phyloP scores from a whole-genome alignment of 35 echinoderm and acorn worm genomes.

The Ophiothrix spiculata region DNA sequence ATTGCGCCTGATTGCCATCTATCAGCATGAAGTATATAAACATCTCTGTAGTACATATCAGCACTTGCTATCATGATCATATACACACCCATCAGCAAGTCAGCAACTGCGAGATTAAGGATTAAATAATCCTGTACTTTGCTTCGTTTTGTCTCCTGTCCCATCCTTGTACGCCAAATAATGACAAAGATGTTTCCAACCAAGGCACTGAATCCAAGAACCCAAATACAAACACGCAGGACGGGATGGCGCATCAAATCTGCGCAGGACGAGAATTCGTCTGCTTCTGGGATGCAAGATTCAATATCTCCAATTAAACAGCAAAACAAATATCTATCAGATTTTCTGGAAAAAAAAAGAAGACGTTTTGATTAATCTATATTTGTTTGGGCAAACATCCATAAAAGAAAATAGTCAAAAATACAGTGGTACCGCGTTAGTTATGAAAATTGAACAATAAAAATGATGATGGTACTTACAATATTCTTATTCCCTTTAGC shows the following conservation, averaged over 20 bases:
- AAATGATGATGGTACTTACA: slow-evolving; percentile 36
- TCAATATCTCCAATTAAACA: slow-evolving; percentile 60
- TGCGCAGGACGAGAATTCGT: slow-evolving; percentile 81
- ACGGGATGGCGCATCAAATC: slow-evolving; percentile 62
- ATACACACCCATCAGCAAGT: slow-evolving; percentile 90
- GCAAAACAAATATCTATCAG: slow-evolving; percentile 76
- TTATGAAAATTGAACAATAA: neutral
- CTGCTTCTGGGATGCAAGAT: slow-evolving; percentile 42
- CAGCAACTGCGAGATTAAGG: slow-evolving; percentile 74
- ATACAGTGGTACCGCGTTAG: neutral
- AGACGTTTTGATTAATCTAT: neutral
- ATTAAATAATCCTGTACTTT: slow-evolving; percentile 76
- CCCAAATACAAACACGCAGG: slow-evolving; percentile 69
- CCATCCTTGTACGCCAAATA: slow-evolving; percentile 33
- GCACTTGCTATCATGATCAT: slow-evolving; percentile 79
- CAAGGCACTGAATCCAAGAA: slow-evolving; percentile 74
- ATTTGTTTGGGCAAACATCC: neutral
- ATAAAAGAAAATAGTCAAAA: neutral
- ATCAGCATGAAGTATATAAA: slow-evolving; percentile 60
- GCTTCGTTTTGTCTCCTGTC: slow-evolving; percentile 12
- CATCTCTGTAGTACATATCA: slow-evolving; percentile 55
- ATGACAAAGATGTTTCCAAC: slow-evolving; percentile 76
- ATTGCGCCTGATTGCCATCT: slow-evolving; percentile 44
- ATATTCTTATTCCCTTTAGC: slow-evolving; percentile 15
- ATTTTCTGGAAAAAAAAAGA: slow-evolving; percentile 37